Percentiles rank a stretch among this genome's conserved stretches.
Conservation (phyloP, 2,797 vertebrate species). For the Danio kyathit region DNA sequence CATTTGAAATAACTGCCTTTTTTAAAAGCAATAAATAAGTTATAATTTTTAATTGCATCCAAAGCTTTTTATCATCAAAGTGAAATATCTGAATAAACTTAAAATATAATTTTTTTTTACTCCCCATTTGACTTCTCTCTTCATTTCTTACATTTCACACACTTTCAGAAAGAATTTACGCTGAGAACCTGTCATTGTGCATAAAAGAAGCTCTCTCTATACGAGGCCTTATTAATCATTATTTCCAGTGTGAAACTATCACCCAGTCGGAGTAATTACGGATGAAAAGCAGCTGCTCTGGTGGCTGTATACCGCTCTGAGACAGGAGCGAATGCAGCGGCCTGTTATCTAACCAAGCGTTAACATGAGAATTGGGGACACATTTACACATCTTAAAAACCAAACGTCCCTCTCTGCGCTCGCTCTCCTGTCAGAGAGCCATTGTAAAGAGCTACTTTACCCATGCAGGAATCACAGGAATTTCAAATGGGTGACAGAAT, state of each 20-base stretch:
- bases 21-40: too few species aligned
- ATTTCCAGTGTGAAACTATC: conserved; percentile 78
- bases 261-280: conserved; percentile 80
- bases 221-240: conserved; percentile 79
- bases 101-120: conserved; percentile 22
- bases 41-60: neutral
- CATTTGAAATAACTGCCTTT: too few species aligned
- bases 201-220: conserved; percentile 71
- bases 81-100: conserved; percentile 1
- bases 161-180: conserved; percentile 63
- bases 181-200: conserved; percentile 55
- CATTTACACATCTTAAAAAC: conserved; percentile 79
- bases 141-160: conserved; percentile 70
- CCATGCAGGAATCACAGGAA: conserved; percentile 75
- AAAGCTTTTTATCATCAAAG: conserved; percentile 31
- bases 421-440: conserved; percentile 65
- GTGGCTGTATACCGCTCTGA: conserved; percentile 45
- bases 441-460: conserved; percentile 80
- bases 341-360: conserved; percentile 65
- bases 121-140: conserved; percentile 70
- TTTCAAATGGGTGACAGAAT: conserved; percentile 81
- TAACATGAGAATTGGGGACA: conserved; percentile 74
- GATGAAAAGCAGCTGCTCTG: conserved; percentile 72
- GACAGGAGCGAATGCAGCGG: conserved; percentile 47
- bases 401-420: conserved; percentile 50